Evolutionary conservation across 2,113 vertebrate species (phyloP).

Genomic region (Crypturellus undulatus): DNA sequence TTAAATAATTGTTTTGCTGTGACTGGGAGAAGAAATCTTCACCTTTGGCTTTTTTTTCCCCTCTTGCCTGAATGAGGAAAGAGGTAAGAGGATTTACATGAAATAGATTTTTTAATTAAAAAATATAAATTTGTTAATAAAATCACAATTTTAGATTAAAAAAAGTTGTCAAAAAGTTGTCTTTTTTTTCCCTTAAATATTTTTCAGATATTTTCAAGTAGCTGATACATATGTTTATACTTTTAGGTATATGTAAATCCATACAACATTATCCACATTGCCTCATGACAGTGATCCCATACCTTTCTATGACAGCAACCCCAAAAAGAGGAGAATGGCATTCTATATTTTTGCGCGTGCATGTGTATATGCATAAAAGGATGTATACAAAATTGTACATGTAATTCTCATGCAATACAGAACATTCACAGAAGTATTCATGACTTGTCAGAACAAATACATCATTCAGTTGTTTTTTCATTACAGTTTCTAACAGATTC

Average conservation of each 20-base stretch:
- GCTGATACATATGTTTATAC: neutral
- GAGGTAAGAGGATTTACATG: rapidly evolving
- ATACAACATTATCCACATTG: neutral
- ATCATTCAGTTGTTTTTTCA: neutral
- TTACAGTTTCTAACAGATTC: neutral
- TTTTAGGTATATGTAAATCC: neutral
- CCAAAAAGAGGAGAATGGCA: neutral
- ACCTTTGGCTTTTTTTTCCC: neutral
- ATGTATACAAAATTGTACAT: neutral
- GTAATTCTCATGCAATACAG: too few species aligned
- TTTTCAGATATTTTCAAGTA: neutral
- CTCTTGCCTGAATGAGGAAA: neutral
- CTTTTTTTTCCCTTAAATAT: neutral
- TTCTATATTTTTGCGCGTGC: neutral
- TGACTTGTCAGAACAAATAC: neutral
- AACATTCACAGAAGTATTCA: neutral
- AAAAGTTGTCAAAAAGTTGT: neutral
- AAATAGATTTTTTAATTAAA: neutral
- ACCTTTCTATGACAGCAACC: neutral
- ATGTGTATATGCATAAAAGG: neutral
- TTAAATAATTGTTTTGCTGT: neutral
- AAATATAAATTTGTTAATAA: neutral
- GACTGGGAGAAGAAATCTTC: neutral
- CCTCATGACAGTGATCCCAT: rapidly evolving
- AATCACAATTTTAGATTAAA: neutral